Evolutionary conservation across 92 coral and sea anemone genomes (phyloP).

Genomic region (Nematostella vectensis): DNA sequence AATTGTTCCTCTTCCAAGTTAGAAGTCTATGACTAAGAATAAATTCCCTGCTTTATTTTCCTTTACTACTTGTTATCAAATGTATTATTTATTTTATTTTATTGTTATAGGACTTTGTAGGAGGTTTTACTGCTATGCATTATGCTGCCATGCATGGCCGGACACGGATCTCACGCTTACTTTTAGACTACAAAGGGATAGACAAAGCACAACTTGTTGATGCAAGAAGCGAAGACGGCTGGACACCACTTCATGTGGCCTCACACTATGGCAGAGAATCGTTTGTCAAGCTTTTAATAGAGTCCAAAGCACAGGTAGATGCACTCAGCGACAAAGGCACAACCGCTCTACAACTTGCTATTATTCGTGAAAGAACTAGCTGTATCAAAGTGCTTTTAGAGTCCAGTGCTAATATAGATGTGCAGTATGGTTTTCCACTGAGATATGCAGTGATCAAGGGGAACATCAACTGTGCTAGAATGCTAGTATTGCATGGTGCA

Average conservation of each 20-base stretch:
- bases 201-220: slow-evolving; percentile 61
- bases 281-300: slow-evolving; percentile 64
- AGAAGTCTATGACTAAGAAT: too few relatives aligned
- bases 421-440: slow-evolving; percentile 77
- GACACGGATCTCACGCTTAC: slow-evolving; percentile 70
- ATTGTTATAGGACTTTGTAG: slow-evolving; percentile 51
- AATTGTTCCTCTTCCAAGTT: too few relatives aligned
- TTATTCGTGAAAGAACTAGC: slow-evolving; percentile 75
- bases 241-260: slow-evolving; percentile 91
- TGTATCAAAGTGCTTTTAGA: slow-evolving; percentile 64
- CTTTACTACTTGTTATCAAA: too few relatives aligned
- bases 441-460: slow-evolving; percentile 86
- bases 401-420: slow-evolving; percentile 77
- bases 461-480: slow-evolving; percentile 59
- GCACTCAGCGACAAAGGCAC: slow-evolving; percentile 90
- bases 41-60: too few relatives aligned
- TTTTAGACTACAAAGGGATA: slow-evolving; percentile 66
- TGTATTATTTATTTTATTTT: too few relatives aligned
- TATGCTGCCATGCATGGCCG: slow-evolving; percentile 92
- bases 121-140: slow-evolving; percentile 80
- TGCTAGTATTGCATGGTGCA: slow-evolving; percentile 76
- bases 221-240: slow-evolving; percentile 89
- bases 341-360: slow-evolving; percentile 85
- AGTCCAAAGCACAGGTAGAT: slow-evolving; percentile 64
- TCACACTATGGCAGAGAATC: slow-evolving; percentile 83